Conservation (phyloP, 2,888 invertebrate species). For the Mythimna loreyi region DNA sequence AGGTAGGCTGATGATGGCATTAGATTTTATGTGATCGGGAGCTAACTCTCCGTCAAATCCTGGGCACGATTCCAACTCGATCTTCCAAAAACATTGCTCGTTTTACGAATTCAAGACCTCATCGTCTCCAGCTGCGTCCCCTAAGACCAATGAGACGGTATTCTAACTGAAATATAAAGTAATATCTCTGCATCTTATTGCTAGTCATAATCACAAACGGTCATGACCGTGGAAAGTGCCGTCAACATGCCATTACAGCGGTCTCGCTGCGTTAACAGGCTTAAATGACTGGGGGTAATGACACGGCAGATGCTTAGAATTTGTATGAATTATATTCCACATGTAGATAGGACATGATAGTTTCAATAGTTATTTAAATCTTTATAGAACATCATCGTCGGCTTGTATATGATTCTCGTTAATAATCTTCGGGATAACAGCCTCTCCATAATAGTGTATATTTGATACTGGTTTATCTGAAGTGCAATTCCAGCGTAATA, state of each 20-base stretch:
- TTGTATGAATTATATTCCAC: constrained; percentile 81
- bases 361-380: constrained; percentile 54
- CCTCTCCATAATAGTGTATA: constrained; percentile 24
- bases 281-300: constrained; percentile 88
- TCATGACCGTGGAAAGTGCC: constrained; percentile 82
- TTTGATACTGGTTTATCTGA: constrained; percentile 42
- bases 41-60: not conserved
- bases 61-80: constrained; percentile 15
- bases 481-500: constrained; percentile 39
- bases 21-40: constrained; percentile 19
- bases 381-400: constrained; percentile 33
- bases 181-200: constrained; percentile 71
- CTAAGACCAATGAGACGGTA: constrained; percentile 24
- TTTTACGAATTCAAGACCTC: constrained; percentile 26
- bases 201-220: constrained; percentile 79
- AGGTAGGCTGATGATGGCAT: not conserved
- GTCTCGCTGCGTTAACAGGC: constrained; percentile 86
- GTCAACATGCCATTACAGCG: constrained; percentile 82
- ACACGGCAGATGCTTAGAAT: constrained; percentile 87
- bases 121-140: constrained; percentile 34
- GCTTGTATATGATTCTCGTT: constrained; percentile 18
- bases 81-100: constrained; percentile 8
- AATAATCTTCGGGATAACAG: constrained; percentile 46
- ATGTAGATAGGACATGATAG: constrained; percentile 73
- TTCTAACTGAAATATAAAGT: constrained; percentile 64